A percentile compares a stretch with the other conserved stretches of the same genome.
phyloP scores from a whole-genome alignment of 2,888 invertebrate species.

The Myathropa florea region DNA sequence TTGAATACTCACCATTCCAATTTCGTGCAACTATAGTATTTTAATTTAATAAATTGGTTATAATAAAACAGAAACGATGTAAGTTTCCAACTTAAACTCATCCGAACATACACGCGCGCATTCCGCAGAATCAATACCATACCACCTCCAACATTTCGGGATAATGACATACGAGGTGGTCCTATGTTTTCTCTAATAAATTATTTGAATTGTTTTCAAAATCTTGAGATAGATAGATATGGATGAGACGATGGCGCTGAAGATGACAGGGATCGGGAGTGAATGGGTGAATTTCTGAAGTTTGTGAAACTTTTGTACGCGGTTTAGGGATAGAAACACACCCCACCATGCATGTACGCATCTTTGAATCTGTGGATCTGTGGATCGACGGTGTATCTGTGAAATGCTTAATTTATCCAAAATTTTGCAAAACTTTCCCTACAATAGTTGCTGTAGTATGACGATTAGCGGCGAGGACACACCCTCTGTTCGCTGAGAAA shows the following conservation, averaged over 20 bases:
- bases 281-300: not conserved
- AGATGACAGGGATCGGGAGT: not conserved
- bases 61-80: constrained; percentile 22
- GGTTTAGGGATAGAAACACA: not conserved
- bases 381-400: not conserved
- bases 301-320: constrained; percentile 3
- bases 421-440: constrained; percentile 25
- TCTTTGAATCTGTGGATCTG: not conserved
- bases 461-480: constrained; percentile 67
- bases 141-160: not conserved
- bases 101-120: not conserved
- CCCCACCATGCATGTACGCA: not conserved
- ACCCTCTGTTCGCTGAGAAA: constrained; percentile 42
- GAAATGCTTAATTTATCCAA: constrained; percentile 25
- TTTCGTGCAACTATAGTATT: constrained; percentile 34
- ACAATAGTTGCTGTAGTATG: constrained; percentile 63
- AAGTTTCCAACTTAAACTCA: constrained; percentile 22
- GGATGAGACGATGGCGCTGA: not conserved
- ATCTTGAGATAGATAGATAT: constrained; percentile 30
- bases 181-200: constrained; percentile 42
- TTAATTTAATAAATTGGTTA: constrained; percentile 59
- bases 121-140: constrained; percentile 16
- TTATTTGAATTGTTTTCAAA: constrained; percentile 65
- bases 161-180: constrained; percentile 29
- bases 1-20: not conserved